Percentiles rank a stretch among this genome's conserved stretches.
phyloP scores from a whole-genome alignment of 2,888 invertebrate genomes.

The Conchocele bisecta region DNA sequence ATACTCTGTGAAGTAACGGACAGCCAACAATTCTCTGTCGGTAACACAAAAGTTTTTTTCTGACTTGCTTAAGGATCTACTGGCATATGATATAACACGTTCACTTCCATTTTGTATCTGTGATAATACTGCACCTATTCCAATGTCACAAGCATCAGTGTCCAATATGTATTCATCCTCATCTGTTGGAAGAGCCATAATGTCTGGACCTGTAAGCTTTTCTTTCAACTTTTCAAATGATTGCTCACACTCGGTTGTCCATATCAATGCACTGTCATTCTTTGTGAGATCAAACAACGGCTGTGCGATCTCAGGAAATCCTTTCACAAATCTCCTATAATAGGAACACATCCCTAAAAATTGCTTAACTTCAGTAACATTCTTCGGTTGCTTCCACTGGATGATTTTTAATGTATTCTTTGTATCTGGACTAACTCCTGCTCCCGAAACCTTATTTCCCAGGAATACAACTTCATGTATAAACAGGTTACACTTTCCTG shows the following conservation, averaged over 20 bases:
- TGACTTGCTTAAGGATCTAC: constrained; percentile 23
- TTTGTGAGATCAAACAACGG: not conserved
- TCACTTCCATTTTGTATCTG: constrained; percentile 27
- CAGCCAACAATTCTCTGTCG: constrained; percentile 23
- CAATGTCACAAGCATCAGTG: constrained; percentile 44
- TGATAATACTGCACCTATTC: constrained; percentile 37
- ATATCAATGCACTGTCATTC: not conserved
- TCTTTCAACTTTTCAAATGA: constrained; percentile 33
- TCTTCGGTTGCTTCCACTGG: too few relatives aligned
- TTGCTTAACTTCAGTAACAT: too few relatives aligned
- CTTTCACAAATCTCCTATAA: not conserved
- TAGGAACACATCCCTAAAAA: not conserved
- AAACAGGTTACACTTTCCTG: constrained; percentile 45
- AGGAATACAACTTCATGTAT: constrained; percentile 37
- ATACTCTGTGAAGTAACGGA: constrained; percentile 24
- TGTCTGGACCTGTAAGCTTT: constrained; percentile 12
- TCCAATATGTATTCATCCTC: constrained; percentile 26
- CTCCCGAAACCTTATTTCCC: constrained; percentile 23
- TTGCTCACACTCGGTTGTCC: constrained; percentile 29
- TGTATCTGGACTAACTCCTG: constrained; percentile 11
- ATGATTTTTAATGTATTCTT: constrained; percentile 13
- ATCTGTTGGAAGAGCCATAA: constrained; percentile 28
- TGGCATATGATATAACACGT: constrained; percentile 41
- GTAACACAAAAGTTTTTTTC: constrained; percentile 34
- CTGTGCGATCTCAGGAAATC: not conserved